Evolutionary conservation across 2,797 vertebrate genomes (phyloP), one percentile per base, ranked within the genome.

Genomic region (Onychomys torridus): DNA sequence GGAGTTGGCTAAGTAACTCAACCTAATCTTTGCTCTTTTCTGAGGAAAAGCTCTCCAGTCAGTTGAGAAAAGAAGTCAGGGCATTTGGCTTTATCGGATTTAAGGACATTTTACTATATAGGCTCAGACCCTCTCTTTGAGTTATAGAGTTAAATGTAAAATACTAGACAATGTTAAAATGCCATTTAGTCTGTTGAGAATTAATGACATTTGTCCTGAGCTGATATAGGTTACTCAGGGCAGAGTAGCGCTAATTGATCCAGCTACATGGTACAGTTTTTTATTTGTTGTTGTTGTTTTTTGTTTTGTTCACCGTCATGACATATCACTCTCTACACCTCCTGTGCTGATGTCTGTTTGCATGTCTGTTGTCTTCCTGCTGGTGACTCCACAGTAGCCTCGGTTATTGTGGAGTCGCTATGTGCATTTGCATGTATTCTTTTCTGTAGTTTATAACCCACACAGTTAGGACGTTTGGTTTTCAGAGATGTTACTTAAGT

Each of bases 351-450:
- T 92, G 92, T 91, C 27, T 97, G 96, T 98, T 89, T 98, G 96
- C 97, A 98, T 98, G 96, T 89, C 94, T 95, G 71, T 43, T 57
- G 92, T 96, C 96, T 97, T 97, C 67, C 78, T 67, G 0, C 59
- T 98, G 91, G 84, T 95, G 97, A 96, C 94, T 59, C 94, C 81
- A 9, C 91, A 97, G 49, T 96, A 96, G 93, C 98, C 1, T 89
- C 91, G n/a, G 96, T 96, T 97, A 85, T 95, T 97, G 76, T 96
- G 96, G 79, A 98, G 86, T 98, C 98, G 96, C 90, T 97, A 77
- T 98, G 89, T 97, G 73, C 97, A 95, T 97, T 55, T 97, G 81
- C 95, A 96, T 49, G 2, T 86, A 59, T 97, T 97, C 55, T 94
- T 98, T 96, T 95, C 95, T 93, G 95, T 91, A 90, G 59, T 37